Percentiles rank a stretch among this genome's conserved stretches.
phyloP scores from a whole-genome alignment of 2,888 invertebrate species.

The Synanthedon vespiformis region DNA sequence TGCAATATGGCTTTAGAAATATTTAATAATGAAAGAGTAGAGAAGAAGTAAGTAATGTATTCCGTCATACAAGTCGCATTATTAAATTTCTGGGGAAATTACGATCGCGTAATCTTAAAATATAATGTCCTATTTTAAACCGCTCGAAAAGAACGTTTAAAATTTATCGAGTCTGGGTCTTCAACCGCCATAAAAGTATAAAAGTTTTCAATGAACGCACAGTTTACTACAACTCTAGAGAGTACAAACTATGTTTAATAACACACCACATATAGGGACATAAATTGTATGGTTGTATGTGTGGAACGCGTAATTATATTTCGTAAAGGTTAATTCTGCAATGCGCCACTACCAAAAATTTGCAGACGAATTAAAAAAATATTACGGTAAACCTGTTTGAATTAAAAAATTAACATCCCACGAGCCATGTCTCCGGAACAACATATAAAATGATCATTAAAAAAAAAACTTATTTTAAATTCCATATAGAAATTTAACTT shows the following conservation, averaged over 20 bases:
- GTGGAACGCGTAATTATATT: conserved; percentile 31
- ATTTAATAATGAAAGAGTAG: conserved; percentile 24
- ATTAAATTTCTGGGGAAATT: conserved; percentile 53
- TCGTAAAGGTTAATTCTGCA: conserved; percentile 42
- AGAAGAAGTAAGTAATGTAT: conserved; percentile 14
- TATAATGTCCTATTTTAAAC: conserved; percentile 42
- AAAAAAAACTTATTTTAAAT: conserved; percentile 28
- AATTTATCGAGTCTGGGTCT: conserved; percentile 42
- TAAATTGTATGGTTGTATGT: background rate
- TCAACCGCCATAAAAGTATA: conserved; percentile 42
- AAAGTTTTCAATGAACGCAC: conserved; percentile 43
- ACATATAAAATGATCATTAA: conserved; percentile 4
- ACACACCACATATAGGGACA: conserved; percentile 17
- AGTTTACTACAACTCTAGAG: conserved; percentile 32
- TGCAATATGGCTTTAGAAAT: conserved; percentile 3
- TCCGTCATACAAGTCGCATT: conserved; percentile 37
- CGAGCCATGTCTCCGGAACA: no score
- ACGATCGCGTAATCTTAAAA: conserved; percentile 48
- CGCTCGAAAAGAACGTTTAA: conserved; percentile 39
- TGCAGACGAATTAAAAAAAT: conserved; percentile 13
- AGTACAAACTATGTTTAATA: conserved; percentile 25
- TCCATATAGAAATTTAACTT: conserved; percentile 45
- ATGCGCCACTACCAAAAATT: conserved; percentile 34
- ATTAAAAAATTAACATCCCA: background rate
- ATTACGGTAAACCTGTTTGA: background rate